Conservation (phyloP, 2,113 vertebrate genomes). For the Glareola pratincola region DNA sequence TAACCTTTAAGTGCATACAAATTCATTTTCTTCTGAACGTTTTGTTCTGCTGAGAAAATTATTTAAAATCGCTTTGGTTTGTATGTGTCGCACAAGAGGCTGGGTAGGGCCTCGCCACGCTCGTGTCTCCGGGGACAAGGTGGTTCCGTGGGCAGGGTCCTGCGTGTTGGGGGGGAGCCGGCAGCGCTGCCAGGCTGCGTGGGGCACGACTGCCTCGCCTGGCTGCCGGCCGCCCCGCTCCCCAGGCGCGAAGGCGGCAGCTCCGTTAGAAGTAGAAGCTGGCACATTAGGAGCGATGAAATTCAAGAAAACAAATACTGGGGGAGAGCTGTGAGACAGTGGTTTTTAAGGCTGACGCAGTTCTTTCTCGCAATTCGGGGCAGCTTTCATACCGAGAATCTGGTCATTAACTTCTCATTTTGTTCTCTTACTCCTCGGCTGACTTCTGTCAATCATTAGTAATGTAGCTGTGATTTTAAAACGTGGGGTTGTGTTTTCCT, state of each 20-base stretch:
- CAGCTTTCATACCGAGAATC: background rate
- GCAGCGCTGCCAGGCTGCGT: background rate
- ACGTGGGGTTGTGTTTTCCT: background rate
- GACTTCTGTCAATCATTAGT: background rate
- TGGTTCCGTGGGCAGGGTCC: background rate
- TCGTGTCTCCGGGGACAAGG: accelerated
- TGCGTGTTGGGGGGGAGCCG: accelerated
- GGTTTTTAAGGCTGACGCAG: background rate
- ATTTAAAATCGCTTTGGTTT: background rate
- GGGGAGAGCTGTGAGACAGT: background rate
- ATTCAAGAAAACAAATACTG: background rate
- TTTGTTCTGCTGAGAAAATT: background rate
- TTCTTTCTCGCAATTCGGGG: background rate
- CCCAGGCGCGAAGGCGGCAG: accelerated
- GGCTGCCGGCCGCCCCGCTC: background rate
- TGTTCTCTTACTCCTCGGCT: background rate
- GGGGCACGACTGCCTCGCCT: background rate
- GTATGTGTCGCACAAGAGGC: accelerated
- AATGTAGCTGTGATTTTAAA: background rate
- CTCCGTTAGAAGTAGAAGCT: background rate
- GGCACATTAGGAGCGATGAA: background rate
- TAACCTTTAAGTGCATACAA: background rate
- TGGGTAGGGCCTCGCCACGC: accelerated
- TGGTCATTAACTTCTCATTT: background rate
- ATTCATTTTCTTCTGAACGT: background rate